A percentile compares a stretch with the other conserved stretches of the same genome.
Evolutionary conservation across 2,113 vertebrate genomes (phyloP).

Genomic region (Mastomys coucha): DNA sequence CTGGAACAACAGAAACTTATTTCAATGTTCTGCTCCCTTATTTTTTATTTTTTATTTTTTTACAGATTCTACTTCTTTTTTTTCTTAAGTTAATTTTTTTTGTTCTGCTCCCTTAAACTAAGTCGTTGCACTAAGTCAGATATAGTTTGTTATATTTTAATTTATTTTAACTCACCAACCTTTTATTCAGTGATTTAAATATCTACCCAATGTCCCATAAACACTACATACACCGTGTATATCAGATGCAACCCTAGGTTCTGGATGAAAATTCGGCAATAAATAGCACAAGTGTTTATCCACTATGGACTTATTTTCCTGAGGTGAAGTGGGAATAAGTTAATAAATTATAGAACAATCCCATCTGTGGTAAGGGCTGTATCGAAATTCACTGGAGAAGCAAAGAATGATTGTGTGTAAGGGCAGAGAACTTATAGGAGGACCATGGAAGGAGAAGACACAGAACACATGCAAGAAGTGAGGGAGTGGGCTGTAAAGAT

Average conservation of each 20-base stretch:
- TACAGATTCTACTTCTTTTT: no score
- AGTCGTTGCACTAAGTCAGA: neutral
- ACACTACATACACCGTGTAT: neutral
- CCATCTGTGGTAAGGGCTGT: neutral
- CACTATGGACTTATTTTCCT: neutral
- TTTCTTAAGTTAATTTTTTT: no score
- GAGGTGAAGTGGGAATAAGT: neutral
- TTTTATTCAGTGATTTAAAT: slow-evolving; percentile 32
- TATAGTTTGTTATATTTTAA: neutral
- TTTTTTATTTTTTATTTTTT: no score
- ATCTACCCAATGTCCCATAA: neutral
- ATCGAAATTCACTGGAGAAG: neutral
- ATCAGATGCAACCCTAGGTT: neutral
- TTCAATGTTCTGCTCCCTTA: neutral
- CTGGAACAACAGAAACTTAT: neutral
- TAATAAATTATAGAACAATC: neutral
- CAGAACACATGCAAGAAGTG: neutral
- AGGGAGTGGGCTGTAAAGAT: no score
- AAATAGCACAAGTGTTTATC: neutral
- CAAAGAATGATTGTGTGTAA: neutral
- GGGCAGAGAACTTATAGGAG: neutral
- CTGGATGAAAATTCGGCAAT: neutral
- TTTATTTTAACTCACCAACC: slow-evolving; percentile 24
- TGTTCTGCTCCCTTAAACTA: neutral
- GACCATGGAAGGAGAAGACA: neutral